Conservation (phyloP, 2,888 invertebrate species). For the Drosophila atripex region DNA sequence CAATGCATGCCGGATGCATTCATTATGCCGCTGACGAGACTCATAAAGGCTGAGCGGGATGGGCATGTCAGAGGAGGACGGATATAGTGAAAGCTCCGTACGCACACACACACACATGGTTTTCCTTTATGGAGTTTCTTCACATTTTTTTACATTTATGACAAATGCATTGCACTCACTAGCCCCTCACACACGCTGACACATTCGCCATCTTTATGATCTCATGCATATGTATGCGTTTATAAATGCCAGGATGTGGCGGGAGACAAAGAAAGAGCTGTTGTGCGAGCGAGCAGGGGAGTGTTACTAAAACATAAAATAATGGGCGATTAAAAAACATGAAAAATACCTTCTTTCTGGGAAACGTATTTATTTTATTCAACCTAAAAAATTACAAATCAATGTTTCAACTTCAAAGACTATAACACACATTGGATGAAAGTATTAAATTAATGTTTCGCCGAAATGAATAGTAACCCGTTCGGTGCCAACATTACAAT, state of each 20-base stretch:
- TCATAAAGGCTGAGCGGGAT: constrained; percentile 12
- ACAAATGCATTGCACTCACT: constrained; percentile 66
- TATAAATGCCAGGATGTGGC: constrained; percentile 54
- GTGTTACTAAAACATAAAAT: constrained; percentile 34
- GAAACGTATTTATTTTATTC: background rate
- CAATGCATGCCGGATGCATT: constrained; percentile 80
- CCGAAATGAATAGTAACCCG: constrained; percentile 53
- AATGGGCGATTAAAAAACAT: constrained; percentile 5
- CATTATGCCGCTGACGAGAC: constrained; percentile 76
- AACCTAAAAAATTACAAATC: background rate
- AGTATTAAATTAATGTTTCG: constrained; percentile 23
- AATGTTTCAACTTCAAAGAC: background rate
- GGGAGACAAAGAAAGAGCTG: constrained; percentile 5
- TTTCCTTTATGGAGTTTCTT: constrained; percentile 54
- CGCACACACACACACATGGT: constrained; percentile 57
- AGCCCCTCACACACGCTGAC: constrained; percentile 17
- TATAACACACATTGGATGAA: background rate
- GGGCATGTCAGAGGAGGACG: background rate
- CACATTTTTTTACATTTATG: constrained; percentile 63
- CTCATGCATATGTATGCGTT: constrained; percentile 74
- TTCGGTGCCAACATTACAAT: constrained; percentile 47
- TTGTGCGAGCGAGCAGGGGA: constrained; percentile 4
- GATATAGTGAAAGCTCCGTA: constrained; percentile 16
- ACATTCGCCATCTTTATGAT: constrained; percentile 58
- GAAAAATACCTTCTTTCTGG: background rate